phyloP scores from a whole-genome alignment of 2,113 vertebrate species.

The Petrocephalus microphthalmus region DNA sequence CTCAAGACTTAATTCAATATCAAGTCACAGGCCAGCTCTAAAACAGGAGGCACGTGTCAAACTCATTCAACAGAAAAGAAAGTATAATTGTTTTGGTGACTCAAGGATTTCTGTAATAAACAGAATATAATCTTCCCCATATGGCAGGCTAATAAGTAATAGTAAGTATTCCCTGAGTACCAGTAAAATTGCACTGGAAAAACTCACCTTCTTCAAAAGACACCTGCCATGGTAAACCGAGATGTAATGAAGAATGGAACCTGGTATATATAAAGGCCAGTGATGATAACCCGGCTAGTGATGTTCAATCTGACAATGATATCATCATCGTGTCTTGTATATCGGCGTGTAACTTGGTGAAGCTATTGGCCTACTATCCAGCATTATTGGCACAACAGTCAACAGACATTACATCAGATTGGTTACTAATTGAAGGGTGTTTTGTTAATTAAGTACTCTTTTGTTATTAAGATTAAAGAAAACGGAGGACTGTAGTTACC shows the following conservation, averaged over 20 bases:
- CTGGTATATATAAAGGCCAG: background rate
- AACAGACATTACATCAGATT: background rate
- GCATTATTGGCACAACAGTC: background rate
- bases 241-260: background rate
- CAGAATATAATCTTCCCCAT: background rate
- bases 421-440: background rate
- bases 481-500: background rate
- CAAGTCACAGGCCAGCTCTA: background rate
- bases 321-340: background rate
- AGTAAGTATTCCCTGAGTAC: background rate
- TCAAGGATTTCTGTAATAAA: background rate
- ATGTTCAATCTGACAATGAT: background rate
- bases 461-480: background rate
- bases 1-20: slow-evolving; percentile 23
- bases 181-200: background rate
- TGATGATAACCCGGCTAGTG: background rate
- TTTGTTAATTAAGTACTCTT: background rate
- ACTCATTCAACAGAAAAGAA: background rate
- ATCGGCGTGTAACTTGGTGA: background rate
- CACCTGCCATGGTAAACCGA: background rate
- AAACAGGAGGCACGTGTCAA: background rate
- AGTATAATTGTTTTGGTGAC: background rate
- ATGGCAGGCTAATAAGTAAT: background rate
- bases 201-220: slow-evolving; percentile 40
- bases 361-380: background rate